Evolutionary conservation across 2,113 vertebrate species (phyloP).

Genomic region (Antennarius striatus): DNA sequence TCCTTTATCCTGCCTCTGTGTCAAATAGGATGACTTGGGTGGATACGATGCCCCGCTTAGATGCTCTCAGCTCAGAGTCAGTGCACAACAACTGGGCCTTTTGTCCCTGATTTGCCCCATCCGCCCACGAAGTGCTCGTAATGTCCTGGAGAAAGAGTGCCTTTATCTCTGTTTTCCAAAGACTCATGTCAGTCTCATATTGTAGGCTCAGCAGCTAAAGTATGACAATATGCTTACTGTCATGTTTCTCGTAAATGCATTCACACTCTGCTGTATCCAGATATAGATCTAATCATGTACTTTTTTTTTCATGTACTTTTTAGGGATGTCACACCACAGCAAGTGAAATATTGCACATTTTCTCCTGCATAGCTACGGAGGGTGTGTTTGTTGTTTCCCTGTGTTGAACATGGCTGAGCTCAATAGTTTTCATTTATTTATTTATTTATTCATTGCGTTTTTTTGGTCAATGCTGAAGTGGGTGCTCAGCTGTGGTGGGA

Average conservation of each 20-base stretch:
- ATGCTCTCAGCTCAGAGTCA: slow-evolving; percentile 52
- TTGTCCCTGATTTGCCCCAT: slow-evolving; percentile 63
- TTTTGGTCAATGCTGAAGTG: slow-evolving; percentile 34
- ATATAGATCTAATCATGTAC: slow-evolving; percentile 31
- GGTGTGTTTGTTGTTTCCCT: slow-evolving; percentile 19
- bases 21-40: slow-evolving; percentile 40
- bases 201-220: slow-evolving; percentile 43
- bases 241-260: slow-evolving; percentile 1
- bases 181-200: slow-evolving; percentile 59
- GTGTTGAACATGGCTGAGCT: slow-evolving; percentile 45
- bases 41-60: slow-evolving; percentile 41
- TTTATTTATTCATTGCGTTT: slow-evolving; percentile 8
- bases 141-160: slow-evolving; percentile 66
- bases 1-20: slow-evolving; percentile 47
- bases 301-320: slow-evolving; percentile 11
- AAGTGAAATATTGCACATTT: slow-evolving; percentile 48
- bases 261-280: neutral
- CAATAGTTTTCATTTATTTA: neutral
- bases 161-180: slow-evolving; percentile 68
- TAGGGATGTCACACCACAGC: slow-evolving; percentile 15
- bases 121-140: slow-evolving; percentile 68
- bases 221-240: slow-evolving; percentile 50
- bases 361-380: neutral
- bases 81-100: slow-evolving; percentile 68
- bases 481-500: slow-evolving; percentile 54